Base-by-base conservation (phyloP, 2,888 invertebrate genomes). In the Tenthredo scrophulariae region DNA sequence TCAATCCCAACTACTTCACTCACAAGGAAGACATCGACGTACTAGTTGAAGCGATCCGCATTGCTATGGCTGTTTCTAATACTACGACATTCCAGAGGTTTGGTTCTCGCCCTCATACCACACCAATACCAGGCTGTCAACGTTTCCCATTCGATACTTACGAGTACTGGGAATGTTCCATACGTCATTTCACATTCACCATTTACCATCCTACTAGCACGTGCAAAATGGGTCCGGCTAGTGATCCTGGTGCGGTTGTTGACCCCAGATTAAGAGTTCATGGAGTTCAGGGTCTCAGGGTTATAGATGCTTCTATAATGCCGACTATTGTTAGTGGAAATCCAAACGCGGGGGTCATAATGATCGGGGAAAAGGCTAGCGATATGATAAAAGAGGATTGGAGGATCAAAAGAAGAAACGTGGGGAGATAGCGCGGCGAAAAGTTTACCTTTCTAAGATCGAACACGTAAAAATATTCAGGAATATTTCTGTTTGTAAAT, bases 1-100 rank as follows among this genome's bases (percentile, higher is more conserved):
- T 99, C 84, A 97, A 97, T 91, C 98, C 99, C 0, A 98, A 99
- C 92, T 99, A 99, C 92, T 97, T 99, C 91, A 96, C 97, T 0
- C 96, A 97, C 88, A 96, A 96, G 87, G 96, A 97, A 90, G 99
- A 99, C 90, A 94, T 98, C 18, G 94, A 96, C 88, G 95, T 96
- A 0, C 92, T 98, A 1, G 96, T 96, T 0, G 98, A 98, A 91
- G 98, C 97, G 0, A 97, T 98, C n/a, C 96, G 96, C 89, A 96
- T 98, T 85, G 97, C 97, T 0, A 95, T 97, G 91, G 96, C 96
- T 85, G 94, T 98, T 26, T 97, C 98, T 0, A 96, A 96, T 85
- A 96, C 97, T 0, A 95, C 96, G 1, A 96, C 98, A 0, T 98
- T 98, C 90, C 97, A 97, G 91, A 95, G 95, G 83, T 97, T 97